Base-by-base conservation (phyloP, 1,140 invertebrate genomes). In the Drosophila simulans region DNA sequence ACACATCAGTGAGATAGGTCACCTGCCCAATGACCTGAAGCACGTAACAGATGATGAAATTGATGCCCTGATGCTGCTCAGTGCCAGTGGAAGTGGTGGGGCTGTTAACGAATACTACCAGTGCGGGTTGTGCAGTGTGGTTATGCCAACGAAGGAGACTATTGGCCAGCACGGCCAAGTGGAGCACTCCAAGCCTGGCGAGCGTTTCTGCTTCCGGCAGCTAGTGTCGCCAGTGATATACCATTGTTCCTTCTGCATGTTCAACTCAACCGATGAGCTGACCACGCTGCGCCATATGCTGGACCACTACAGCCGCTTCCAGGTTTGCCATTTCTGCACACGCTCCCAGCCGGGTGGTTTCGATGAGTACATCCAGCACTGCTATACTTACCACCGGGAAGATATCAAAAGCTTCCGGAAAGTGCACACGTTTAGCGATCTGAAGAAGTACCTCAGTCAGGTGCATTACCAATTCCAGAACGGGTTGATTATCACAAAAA, bases 381-480 rank as follows among this genome's bases (percentile, higher is more conserved):
- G 68, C 31, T 77, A 74, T 39, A 49, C 34, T 0, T 5, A 2
- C 0, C 81, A 85, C 43, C 62, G 63, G 3, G 39, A 62, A 0
- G 48, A 58, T 0, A 20, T 86, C 12, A 37, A 52, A 0, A 58
- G 59, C n/a, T 85, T 85, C 10, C 56, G 46, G 0, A 12, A 31
- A 1, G 8, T 59, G 4, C 72, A 88, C 57, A 27, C 66, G 5
- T 89, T 51, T 25, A 5, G 1, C 0, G 48, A 79, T 4, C 31
- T 89, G 5, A 63, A 57, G 5, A 86, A 75, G 25, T 88, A 56
- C 39, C 72, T 88, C 4, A 20, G 63, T n/a, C 76, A 89, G 22
- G 15, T 80, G 7, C 48, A 69, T n/a, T 80, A 77, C 25, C 83
- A 88, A 22, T 89, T 88, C 17, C 70, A 72, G 10, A 88, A 89